A percentile compares a stretch with the other conserved stretches of the same genome.
Evolutionary conservation across 1,140 invertebrate genomes (phyloP).

Genomic region (Heliconius eleuchia): DNA sequence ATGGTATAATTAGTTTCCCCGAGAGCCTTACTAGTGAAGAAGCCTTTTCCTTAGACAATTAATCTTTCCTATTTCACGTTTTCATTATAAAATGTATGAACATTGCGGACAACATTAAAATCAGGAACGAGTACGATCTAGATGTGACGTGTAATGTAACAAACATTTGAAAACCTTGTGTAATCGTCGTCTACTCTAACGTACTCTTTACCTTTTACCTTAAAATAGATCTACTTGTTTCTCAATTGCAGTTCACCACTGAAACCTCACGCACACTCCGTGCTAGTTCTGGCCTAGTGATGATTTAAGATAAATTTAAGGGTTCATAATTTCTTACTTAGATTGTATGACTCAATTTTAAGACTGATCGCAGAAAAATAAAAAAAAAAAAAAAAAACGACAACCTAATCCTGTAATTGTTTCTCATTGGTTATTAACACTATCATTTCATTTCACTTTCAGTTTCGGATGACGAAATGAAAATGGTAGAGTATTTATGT

Average conservation of each 20-base stretch:
- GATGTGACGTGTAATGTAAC: slow-evolving; percentile 11
- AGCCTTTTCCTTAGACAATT: slow-evolving; percentile 77
- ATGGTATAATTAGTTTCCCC: slow-evolving; percentile 75
- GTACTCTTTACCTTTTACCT: slow-evolving; percentile 34
- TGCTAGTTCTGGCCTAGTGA: slow-evolving; percentile 74
- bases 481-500: slow-evolving; percentile 50
- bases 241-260: slow-evolving; percentile 49
- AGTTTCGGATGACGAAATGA: slow-evolving; percentile 47
- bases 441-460: slow-evolving; percentile 49
- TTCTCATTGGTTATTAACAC: slow-evolving; percentile 56
- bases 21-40: slow-evolving; percentile 74
- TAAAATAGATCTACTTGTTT: slow-evolving; percentile 30
- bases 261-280: slow-evolving; percentile 56
- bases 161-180: slow-evolving; percentile 30
- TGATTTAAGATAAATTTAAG: slow-evolving; percentile 73
- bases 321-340: slow-evolving; percentile 78
- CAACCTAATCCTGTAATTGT: slow-evolving; percentile 64
- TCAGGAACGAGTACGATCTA: slow-evolving; percentile 44
- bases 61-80: slow-evolving; percentile 55
- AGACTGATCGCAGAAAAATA: slow-evolving; percentile 77
- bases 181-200: slow-evolving; percentile 56
- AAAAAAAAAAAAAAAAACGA: slow-evolving; percentile 61
- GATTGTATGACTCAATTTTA: slow-evolving; percentile 81
- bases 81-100: slow-evolving; percentile 47
- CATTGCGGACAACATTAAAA: slow-evolving; percentile 40